These are phyloP conservation scores for Ferrisia virgata DNA, from an alignment of 2,888 invertebrate species.

Conservation along the genomic window DNA sequence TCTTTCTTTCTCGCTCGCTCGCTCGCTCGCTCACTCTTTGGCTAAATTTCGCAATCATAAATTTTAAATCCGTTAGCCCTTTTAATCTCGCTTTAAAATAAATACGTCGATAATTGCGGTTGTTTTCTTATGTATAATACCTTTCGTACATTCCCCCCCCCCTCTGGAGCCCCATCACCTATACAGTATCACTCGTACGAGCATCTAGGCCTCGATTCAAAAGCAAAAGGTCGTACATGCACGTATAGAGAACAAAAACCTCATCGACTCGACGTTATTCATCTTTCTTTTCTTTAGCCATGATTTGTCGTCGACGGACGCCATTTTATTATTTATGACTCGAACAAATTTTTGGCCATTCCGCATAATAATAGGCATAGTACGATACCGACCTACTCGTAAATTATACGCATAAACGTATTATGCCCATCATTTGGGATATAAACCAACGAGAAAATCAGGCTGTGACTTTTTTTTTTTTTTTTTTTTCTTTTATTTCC, in stretches of 20 bases:
- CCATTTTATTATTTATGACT: neutral
- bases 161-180: no score
- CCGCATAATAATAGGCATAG: neutral
- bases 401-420: no score
- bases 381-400: no score
- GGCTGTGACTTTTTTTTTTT: no score
- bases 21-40: no score
- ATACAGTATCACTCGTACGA: no score
- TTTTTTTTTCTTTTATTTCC: conserved; percentile 5
- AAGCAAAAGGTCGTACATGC: no score
- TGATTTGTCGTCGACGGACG: neutral
- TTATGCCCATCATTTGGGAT: no score
- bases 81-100: conserved; percentile 35
- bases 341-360: neutral
- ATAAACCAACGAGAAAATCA: no score
- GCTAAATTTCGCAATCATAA: neutral
- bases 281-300: neutral
- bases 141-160: no score
- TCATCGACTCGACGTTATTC: neutral
- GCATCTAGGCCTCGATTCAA: no score
- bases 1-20: no score
- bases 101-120: conserved; percentile 35
- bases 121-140: conserved; percentile 11
- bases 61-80: conserved; percentile 4
- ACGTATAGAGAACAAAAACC: neutral